Base-by-base conservation (phyloP, 1,140 invertebrate genomes). In the Sinella curviseta region DNA sequence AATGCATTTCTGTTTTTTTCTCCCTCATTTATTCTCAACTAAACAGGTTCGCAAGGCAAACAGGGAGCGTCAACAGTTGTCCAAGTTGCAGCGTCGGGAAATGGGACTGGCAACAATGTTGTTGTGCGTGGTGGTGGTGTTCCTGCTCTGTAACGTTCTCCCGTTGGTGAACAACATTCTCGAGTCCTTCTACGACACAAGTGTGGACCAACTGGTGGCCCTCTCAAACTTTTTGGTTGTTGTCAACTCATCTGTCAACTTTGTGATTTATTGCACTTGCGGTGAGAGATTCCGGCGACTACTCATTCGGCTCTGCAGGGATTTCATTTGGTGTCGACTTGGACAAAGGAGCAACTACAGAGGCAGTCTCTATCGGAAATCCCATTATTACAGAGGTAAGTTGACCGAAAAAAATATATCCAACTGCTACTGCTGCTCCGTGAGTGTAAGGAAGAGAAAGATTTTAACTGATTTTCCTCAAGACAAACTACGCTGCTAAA, bases 101-200 rank as follows among this genome's bases (percentile, higher is more conserved):
- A 95, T 97, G 67, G 94, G 94, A 0, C 87, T 97, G 70, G 94
- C 96, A 20, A 95, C 95, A 35, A 98, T 99, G 95, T 87, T 99
- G 34, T 90, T 98, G 1, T 94, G 94, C 82, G 95, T 99, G 1
- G 96, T 99, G 0, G 91, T 96, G 2, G 95, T 98, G 0, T 98
- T 98, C 87, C 93, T 98, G 83, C 89, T 94, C n/a, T 97, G 96
- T 86, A 98, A 98, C 88, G 91, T 97, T 36, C 89, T 97, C 39
- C 94, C 96, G 0, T 88, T 98, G 35, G 92, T 96, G 1, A 92
- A 94, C 82, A 98, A 98, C 87, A 91, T 97, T 30, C 90, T 94
- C 78, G 95, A 97, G 86, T 91, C 91, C 26, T 94, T 93, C 85
- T 90, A 89, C 84, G 90, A 77, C 1, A 78, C 35, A n/a, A 76